Conservation (phyloP, 2,797 vertebrate species). For the Tragopan temminckii region DNA sequence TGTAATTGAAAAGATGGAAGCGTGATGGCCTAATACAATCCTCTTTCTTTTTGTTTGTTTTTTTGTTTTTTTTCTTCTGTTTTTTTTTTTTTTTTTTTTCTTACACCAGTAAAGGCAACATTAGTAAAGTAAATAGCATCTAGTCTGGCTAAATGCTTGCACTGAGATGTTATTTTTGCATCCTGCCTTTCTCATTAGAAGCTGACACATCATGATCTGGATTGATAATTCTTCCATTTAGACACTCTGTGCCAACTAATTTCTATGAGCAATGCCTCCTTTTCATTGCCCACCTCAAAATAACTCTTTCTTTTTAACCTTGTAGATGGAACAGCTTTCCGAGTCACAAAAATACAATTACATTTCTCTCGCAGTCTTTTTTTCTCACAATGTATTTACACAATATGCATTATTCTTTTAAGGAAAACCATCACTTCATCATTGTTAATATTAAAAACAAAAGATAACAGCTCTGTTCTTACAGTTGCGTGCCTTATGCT, state of each 20-base stretch:
- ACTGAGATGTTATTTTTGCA: slow-evolving; percentile 74
- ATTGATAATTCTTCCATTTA: slow-evolving; percentile 81
- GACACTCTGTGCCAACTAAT: slow-evolving; percentile 58
- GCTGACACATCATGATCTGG: slow-evolving; percentile 73
- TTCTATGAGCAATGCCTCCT: slow-evolving; percentile 68
- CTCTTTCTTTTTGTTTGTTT: slow-evolving; percentile 79
- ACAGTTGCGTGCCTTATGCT: accelerated
- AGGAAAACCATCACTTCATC: neutral
- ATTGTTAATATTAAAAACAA: neutral
- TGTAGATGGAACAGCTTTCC: slow-evolving; percentile 22
- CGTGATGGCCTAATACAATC: slow-evolving; percentile 82
- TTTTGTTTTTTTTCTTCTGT: slow-evolving; percentile 82
- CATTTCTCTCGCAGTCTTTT: neutral
- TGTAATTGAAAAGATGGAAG: slow-evolving; percentile 87
- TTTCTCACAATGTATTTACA: neutral
- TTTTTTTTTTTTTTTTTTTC: slow-evolving; percentile 12
- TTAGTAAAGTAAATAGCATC: slow-evolving; percentile 81
- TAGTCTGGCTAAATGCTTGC: slow-evolving; percentile 77
- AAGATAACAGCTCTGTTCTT: neutral
- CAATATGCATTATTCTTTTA: neutral
- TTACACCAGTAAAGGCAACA: slow-evolving; percentile 80
- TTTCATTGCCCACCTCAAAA: slow-evolving; percentile 42
- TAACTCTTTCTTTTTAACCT: slow-evolving; percentile 23
- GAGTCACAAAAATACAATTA: neutral
- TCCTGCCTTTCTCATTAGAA: slow-evolving; percentile 78